Base-by-base conservation (phyloP, 1,140 invertebrate species). In the Melitaea cinxia region DNA sequence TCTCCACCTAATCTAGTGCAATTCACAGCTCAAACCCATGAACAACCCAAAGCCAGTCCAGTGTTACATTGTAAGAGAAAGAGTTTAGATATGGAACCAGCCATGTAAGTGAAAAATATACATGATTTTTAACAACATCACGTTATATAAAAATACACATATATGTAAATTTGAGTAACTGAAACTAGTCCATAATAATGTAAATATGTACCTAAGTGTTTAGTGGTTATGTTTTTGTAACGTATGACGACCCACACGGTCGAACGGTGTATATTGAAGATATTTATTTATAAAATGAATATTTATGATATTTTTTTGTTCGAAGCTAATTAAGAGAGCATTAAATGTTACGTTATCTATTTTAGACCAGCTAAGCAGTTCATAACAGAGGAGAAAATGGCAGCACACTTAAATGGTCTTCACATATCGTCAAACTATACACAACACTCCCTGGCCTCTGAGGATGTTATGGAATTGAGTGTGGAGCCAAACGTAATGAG, bases 371-470 rank as follows among this genome's bases (percentile, higher is more conserved):
- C 89, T n/a, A 96, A 96, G 83, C 94, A 95, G 73, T 91, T 94
- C n/a, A 96, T 96, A 66, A 95, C 95, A 0, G 95, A 96, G 83
- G 95, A 96, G 80, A 95, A 95, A 85, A 96, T 96, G 93, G 93
- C 95, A 14, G 95, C 94, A 35, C 94, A 95, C 76, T 93, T 96
- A 64, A 94, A 92, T 69, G 93, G 93, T 28, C 83, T 96, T 19
- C 95, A 95, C 71, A 95, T 96, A 64, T 93, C 93, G 2, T 86
- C 88, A 30, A 88, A 93, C 35, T 89, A 88, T 68, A 82, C 87
- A 55, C 35, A 87, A 57, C 84, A 88, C 53, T 69, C 78, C 5
- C 68, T 84, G 21, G 72, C 81, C 5, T 60, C 63, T 24, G 81
- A 89, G 28, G 82, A 85, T 49, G 73, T 73, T 0, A 87, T 85